Base-by-base conservation (phyloP, 2,797 vertebrate genomes). In the Enteromius radiatus region DNA sequence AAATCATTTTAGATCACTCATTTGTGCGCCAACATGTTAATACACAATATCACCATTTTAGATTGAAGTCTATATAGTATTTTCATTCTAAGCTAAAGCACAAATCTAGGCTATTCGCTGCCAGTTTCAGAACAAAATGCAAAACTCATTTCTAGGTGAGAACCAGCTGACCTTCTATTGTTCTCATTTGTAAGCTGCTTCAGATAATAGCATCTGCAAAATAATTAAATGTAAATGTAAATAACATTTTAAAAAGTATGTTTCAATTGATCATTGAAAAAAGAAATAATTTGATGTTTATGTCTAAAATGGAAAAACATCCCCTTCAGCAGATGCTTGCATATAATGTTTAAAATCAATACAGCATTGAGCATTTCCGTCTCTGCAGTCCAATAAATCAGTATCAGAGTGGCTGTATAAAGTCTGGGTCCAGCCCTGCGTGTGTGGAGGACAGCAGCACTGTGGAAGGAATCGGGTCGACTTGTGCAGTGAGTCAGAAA, bases 401-500 rank as follows among this genome's bases (percentile, higher is more conserved):
- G 19, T 45, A 82, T 17, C 41, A 36, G 11, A 82, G 26, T 59
- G 74, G 36, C 49, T 31, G 41, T 59, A 76, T 59, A 68, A 76
- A 45, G 36, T 79, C 64, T 76, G 71, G 73, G 73, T 43, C 23
- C 59, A 70, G 52, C 36, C 49, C 78, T 56, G 31, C 21, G 3
- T 70, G 49, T 15, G 14, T 67, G 61, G 43, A 45, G 26, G 59
- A 43, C 76, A 26, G 75, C 38, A 47, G 31, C 4, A 45, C 52
- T 76, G 45, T 8, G 65, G 75, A 82, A 84, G 69, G 88, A 92
- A 92, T 87, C 84, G 90, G 91, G 86, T 47, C 84, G 87, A 64
- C 78, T 84, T 91, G 90, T 91, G 91, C 90, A 91, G 54, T 59
- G 86, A 92, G 86, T 89, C 84, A 89, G 86, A 88, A 92, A 90